Conservation (phyloP, 2,113 vertebrate species). For the Austrofundulus limnaeus region DNA sequence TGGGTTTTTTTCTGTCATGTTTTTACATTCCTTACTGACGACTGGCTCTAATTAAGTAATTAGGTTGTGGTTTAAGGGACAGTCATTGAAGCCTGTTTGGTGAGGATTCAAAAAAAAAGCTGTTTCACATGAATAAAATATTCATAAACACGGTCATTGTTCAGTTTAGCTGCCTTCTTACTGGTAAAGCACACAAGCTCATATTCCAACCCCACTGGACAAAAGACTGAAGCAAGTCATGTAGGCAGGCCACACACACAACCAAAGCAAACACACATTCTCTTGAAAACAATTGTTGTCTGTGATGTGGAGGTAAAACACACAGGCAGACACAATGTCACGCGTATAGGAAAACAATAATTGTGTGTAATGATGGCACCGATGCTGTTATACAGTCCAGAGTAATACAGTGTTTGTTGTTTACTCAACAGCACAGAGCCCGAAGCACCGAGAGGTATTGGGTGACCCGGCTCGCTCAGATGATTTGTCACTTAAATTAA, state of each 20-base stretch:
- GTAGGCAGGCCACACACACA: constrained; percentile 37
- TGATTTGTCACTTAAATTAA: constrained; percentile 80
- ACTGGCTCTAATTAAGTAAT: constrained; percentile 43
- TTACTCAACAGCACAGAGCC: constrained; percentile 67
- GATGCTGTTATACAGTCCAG: constrained; percentile 55
- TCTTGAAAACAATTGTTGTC: constrained; percentile 69
- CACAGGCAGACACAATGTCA: constrained; percentile 56
- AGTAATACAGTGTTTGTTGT: constrained; percentile 72
- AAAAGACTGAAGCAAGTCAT: constrained; percentile 60
- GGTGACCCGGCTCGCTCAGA: constrained; percentile 70
- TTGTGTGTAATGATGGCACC: constrained; percentile 51
- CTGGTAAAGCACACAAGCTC: constrained; percentile 52
- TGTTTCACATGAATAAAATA: constrained; percentile 37
- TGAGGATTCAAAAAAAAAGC: constrained; percentile 18
- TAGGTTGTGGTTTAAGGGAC: constrained; percentile 56
- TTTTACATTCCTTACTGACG: constrained; percentile 17
- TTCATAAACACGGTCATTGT: constrained; percentile 73
- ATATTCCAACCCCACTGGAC: constrained; percentile 63
- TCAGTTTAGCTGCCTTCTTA: constrained; percentile 56
- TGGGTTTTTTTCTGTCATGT: constrained; percentile 1
- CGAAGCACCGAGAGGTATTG: constrained; percentile 54
- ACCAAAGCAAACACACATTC: constrained; percentile 66
- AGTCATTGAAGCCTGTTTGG: constrained; percentile 24
- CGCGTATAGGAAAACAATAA: constrained; percentile 61
- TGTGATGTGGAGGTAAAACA: constrained; percentile 44